A percentile compares a stretch with the other conserved stretches of the same genome.
Evolutionary conservation across 2,888 invertebrate species (phyloP).

Genomic region (Elegia similella): DNA sequence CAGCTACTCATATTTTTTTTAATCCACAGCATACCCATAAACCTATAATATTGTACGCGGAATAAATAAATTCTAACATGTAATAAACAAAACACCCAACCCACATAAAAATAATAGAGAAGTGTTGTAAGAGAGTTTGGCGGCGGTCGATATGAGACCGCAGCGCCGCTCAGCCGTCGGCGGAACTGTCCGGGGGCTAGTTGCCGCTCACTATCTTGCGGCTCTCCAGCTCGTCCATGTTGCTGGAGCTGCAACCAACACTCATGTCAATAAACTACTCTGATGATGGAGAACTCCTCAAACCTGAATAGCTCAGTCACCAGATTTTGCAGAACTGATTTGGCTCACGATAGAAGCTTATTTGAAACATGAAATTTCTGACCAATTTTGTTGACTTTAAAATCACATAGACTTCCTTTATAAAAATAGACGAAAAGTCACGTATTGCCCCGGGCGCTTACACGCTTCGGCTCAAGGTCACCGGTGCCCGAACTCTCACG

Average conservation of each 20-base stretch:
- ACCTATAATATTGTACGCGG: background rate
- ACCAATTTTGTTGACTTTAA: no score
- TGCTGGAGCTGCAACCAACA: slow-evolving; percentile 64
- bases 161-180: slow-evolving; percentile 17
- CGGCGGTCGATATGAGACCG: slow-evolving; percentile 4
- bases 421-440: no score
- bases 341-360: no score
- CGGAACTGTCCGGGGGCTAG: slow-evolving; percentile 49
- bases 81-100: background rate
- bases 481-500: no score
- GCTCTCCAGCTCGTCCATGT: slow-evolving; percentile 75
- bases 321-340: no score
- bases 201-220: slow-evolving; percentile 79
- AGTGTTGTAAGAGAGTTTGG: background rate
- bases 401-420: no score
- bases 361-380: no score
- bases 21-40: background rate
- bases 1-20: background rate
- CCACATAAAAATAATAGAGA: background rate
- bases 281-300: no score
- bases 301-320: no score
- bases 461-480: no score
- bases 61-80: slow-evolving; percentile 7
- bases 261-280: no score
- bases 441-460: no score